phyloP scores from a whole-genome alignment of 2,113 vertebrate species.

The Mobula birostris region DNA sequence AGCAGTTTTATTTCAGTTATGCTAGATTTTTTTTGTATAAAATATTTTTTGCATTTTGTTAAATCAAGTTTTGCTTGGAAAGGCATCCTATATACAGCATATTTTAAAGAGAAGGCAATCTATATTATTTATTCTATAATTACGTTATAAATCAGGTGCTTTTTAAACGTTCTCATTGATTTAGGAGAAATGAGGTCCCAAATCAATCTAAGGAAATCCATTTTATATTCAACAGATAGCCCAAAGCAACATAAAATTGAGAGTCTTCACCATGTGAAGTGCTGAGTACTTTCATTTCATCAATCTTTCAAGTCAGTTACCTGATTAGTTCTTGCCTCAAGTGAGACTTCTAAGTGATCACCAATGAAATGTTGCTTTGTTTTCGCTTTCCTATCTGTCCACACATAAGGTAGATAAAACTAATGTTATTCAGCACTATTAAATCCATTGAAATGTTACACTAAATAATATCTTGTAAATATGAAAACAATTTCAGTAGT shows the following conservation, averaged over 20 bases:
- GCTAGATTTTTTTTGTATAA: too few species aligned
- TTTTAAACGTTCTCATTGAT: constrained; percentile 33
- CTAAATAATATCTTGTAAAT: not conserved
- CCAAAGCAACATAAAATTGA: constrained; percentile 28
- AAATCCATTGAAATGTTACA: not conserved
- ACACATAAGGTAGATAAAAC: not conserved
- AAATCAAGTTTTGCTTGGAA: too few species aligned
- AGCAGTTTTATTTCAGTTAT: too few species aligned
- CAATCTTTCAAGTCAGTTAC: constrained; percentile 30
- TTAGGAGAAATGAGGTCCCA: constrained; percentile 22
- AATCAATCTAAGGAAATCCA: constrained; percentile 32
- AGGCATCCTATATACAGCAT: not conserved
- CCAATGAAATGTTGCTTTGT: not conserved
- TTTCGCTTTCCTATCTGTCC: not conserved
- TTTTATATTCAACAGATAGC: not conserved
- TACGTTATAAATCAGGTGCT: not conserved
- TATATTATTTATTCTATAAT: constrained; percentile 23
- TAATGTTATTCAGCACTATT: not conserved
- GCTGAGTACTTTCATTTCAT: constrained; percentile 23
- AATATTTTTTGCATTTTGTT: too few species aligned
- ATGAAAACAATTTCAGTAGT: not conserved
- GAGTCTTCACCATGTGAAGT: constrained; percentile 4
- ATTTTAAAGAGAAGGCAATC: not conserved
- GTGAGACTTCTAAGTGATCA: not conserved
- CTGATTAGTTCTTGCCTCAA: constrained; percentile 32